Percentiles rank a stretch among this genome's conserved stretches.
Conservation (phyloP, 2,113 vertebrate species). For the Rhinichthys klamathensis region DNA sequence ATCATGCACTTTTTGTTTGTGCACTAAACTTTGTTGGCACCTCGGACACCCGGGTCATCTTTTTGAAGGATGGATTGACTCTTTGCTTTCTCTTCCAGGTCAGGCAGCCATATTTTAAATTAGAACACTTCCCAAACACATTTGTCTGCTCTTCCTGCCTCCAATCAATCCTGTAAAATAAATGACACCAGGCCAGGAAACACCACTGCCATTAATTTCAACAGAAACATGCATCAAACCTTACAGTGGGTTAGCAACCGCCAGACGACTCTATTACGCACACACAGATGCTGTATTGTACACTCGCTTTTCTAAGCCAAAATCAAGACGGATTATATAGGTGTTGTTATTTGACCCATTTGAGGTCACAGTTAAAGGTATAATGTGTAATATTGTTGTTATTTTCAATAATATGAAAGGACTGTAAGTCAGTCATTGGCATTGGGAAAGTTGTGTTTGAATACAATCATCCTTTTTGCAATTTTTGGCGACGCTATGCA, state of each 20-base stretch:
- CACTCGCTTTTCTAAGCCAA: neutral
- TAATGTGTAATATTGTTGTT: neutral
- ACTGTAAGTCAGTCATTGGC: neutral
- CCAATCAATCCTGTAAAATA: slow-evolving; percentile 75
- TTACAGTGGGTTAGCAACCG: slow-evolving; percentile 56
- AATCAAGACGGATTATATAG: neutral
- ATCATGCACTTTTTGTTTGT: neutral
- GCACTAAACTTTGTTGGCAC: slow-evolving; percentile 34
- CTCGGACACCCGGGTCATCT: slow-evolving; percentile 56
- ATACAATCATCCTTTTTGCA: neutral
- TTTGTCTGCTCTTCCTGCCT: slow-evolving; percentile 68
- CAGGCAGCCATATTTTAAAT: slow-evolving; percentile 71
- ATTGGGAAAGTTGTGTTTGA: neutral
- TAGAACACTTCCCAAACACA: slow-evolving; percentile 68
- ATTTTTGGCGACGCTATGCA: neutral
- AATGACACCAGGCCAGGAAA: slow-evolving; percentile 67
- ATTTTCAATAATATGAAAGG: neutral
- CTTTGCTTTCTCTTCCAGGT: slow-evolving; percentile 67
- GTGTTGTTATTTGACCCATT: neutral
- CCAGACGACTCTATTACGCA: slow-evolving; percentile 20
- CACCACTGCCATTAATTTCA: slow-evolving; percentile 71
- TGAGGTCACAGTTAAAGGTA: neutral
- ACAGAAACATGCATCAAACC: slow-evolving; percentile 65
- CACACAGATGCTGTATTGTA: neutral
- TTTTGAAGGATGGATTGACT: slow-evolving; percentile 66